Conservation (phyloP, 2,888 invertebrate species). For the Luperina testacea region DNA sequence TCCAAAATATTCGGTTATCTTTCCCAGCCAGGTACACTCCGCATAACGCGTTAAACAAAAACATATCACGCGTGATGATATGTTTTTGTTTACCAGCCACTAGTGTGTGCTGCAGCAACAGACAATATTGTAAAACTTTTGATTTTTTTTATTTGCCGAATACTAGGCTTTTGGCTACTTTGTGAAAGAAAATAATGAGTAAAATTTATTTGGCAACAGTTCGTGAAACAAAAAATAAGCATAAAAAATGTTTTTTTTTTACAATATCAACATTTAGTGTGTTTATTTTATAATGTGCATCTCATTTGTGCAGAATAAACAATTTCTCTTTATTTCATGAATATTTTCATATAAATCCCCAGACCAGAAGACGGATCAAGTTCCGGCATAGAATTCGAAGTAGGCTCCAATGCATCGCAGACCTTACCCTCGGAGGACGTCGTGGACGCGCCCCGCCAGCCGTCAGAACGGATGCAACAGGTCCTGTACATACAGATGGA, state of each 20-base stretch:
- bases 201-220: too few relatives aligned
- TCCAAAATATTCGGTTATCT: neutral
- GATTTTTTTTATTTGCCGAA: neutral
- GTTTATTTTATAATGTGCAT: too few relatives aligned
- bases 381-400: conserved; percentile 92
- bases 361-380: conserved; percentile 90
- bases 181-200: too few relatives aligned
- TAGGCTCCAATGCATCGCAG: conserved; percentile 78
- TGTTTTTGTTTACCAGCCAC: too few relatives aligned
- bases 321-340: neutral
- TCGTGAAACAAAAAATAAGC: too few relatives aligned
- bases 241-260: too few relatives aligned
- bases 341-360: conserved; percentile 23
- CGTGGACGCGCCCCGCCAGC: conserved; percentile 72
- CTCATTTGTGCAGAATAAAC: neutral
- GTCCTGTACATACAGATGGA: conserved; percentile 99
- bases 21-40: neutral
- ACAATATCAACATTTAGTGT: too few relatives aligned
- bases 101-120: neutral
- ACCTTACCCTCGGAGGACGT: conserved; percentile 80
- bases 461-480: conserved; percentile 81
- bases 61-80: too few relatives aligned
- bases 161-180: neutral
- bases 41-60: too few relatives aligned
- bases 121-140: neutral